Conservation (phyloP, 2,113 vertebrate genomes). For the Lycaon pictus region DNA sequence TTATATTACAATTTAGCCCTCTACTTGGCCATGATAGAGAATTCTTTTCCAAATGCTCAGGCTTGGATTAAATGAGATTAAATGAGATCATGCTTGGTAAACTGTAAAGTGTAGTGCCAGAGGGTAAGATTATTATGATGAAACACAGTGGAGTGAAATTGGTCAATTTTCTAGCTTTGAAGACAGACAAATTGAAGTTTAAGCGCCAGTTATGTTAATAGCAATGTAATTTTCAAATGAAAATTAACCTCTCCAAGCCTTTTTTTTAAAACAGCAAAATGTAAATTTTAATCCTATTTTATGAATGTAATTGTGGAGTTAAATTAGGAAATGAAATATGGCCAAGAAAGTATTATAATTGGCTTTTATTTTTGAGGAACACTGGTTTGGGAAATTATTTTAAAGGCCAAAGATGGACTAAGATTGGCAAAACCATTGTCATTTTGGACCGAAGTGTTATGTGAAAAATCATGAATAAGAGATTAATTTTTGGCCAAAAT, state of each 20-base stretch:
- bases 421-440: background rate
- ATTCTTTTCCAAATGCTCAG: conserved; percentile 10
- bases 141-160: conserved; percentile 33
- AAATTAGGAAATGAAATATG: conserved; percentile 28
- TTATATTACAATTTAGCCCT: background rate
- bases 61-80: conserved; percentile 57
- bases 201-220: conserved; percentile 45
- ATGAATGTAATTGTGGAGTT: background rate
- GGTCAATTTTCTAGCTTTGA: conserved; percentile 56
- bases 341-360: background rate
- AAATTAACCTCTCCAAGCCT: conserved; percentile 30
- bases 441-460: background rate
- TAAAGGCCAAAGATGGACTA: background rate
- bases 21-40: background rate
- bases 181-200: conserved; percentile 59
- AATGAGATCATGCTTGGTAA: conserved; percentile 45
- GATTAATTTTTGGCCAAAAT: conserved; percentile 34
- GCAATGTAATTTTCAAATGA: conserved; percentile 35
- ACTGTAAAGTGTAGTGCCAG: conserved; percentile 52
- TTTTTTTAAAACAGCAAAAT: conserved; percentile 9
- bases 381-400: background rate
- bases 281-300: conserved; percentile 57
- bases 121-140: conserved; percentile 24
- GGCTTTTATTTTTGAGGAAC: background rate
- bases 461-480: background rate